Percentiles rank a stretch among this genome's conserved stretches.
Conservation (phyloP, 2,797 vertebrate genomes). For the Emys orbicularis region DNA sequence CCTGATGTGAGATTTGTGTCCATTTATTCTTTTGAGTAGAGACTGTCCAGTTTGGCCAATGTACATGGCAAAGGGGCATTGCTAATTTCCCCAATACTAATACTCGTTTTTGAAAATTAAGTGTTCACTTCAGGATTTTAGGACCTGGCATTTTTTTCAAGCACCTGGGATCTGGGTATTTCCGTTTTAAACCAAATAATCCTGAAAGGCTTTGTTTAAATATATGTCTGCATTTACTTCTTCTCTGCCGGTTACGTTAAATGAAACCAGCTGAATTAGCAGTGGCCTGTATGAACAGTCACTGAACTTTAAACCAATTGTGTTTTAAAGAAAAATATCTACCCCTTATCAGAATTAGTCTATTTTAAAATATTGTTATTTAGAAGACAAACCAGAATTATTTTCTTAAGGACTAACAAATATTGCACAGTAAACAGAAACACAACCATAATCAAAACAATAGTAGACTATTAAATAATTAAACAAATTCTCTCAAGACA, state of each 20-base stretch:
- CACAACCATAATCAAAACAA: neutral
- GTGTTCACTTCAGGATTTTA: constrained; percentile 14
- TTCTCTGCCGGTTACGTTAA: neutral
- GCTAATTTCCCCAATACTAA: no score
- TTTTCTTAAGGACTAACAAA: neutral
- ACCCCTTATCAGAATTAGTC: neutral
- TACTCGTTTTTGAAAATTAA: neutral
- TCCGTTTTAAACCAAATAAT: constrained; percentile 5
- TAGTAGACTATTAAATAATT: neutral
- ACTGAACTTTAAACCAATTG: neutral
- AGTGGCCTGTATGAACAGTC: neutral
- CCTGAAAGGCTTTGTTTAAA: neutral
- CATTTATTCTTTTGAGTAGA: no score
- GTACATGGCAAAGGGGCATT: no score
- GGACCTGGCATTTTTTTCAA: neutral
- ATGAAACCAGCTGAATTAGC: constrained; percentile 22
- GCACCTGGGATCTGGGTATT: neutral
- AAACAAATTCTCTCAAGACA: neutral
- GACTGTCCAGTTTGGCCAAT: no score
- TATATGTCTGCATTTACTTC: neutral
- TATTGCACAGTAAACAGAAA: neutral
- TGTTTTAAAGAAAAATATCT: neutral
- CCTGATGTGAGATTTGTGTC: no score
- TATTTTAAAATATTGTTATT: neutral
- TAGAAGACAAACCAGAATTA: neutral